phyloP scores from a whole-genome alignment of 1,140 invertebrate genomes.

The Zaprionus tsacasi region DNA sequence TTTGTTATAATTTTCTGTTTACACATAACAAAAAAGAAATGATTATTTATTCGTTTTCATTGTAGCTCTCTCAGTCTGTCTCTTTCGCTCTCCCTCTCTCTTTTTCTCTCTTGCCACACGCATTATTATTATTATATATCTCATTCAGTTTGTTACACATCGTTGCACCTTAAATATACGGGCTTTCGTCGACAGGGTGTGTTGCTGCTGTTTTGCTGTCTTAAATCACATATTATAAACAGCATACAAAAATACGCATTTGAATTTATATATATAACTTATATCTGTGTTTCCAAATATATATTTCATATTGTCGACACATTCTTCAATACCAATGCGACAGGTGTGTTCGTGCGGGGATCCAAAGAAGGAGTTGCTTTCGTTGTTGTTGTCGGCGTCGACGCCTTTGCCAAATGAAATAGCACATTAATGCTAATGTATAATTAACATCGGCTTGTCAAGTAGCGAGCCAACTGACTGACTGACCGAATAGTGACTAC shows the following conservation, averaged over 20 bases:
- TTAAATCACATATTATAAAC: slow-evolving; percentile 36
- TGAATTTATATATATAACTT: slow-evolving; percentile 21
- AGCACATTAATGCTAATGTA: slow-evolving; percentile 55
- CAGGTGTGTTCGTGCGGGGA: slow-evolving; percentile 22
- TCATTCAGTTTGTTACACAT: slow-evolving; percentile 68
- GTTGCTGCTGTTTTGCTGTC: slow-evolving; percentile 48
- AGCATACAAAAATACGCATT: slow-evolving; percentile 9
- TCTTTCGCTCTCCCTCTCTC: slow-evolving; percentile 5
- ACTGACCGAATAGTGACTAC: neutral
- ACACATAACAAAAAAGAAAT: slow-evolving; percentile 74
- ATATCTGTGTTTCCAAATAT: slow-evolving; percentile 7
- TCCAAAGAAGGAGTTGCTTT: slow-evolving; percentile 47
- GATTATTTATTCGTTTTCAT: slow-evolving; percentile 79
- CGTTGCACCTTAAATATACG: slow-evolving; percentile 75
- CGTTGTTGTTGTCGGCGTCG: slow-evolving; percentile 14
- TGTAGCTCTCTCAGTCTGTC: slow-evolving; percentile 43
- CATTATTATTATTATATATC: slow-evolving; percentile 47
- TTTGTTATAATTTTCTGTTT: slow-evolving; percentile 68
- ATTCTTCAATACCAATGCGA: slow-evolving; percentile 23
- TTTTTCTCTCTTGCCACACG: slow-evolving; percentile 28
- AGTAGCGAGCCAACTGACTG: slow-evolving; percentile 20
- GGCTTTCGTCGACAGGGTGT: slow-evolving; percentile 20
- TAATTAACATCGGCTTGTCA: slow-evolving; percentile 39
- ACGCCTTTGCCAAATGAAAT: slow-evolving; percentile 38
- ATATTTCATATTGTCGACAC: slow-evolving; percentile 23